Evolutionary conservation across 2,113 vertebrate genomes (phyloP).

Genomic region (Leptodactylus fuscus): DNA sequence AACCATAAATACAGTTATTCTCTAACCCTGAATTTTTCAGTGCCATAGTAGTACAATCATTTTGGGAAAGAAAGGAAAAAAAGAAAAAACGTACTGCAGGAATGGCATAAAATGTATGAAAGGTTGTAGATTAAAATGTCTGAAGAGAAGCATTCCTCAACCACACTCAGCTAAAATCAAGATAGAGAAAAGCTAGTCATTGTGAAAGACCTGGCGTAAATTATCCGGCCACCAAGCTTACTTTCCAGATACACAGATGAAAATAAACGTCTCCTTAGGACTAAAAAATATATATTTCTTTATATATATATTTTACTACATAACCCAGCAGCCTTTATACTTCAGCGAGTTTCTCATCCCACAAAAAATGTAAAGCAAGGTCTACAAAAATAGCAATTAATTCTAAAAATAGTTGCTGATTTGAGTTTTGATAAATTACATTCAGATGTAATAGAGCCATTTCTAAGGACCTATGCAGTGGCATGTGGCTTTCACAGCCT

Average conservation of each 20-base stretch:
- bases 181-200: slow-evolving; percentile 68
- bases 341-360: slow-evolving; percentile 71
- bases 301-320: slow-evolving; percentile 93
- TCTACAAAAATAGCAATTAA: slow-evolving; percentile 99
- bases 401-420: slow-evolving; percentile 93
- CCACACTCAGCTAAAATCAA: slow-evolving; percentile 68
- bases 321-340: slow-evolving; percentile 79
- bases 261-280: slow-evolving; percentile 93
- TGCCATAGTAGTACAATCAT: slow-evolving; percentile 72
- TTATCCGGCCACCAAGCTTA: slow-evolving; percentile 68
- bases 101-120: slow-evolving; percentile 62
- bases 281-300: slow-evolving; percentile 97
- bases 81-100: slow-evolving; percentile 62
- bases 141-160: slow-evolving; percentile 60
- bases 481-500: slow-evolving; percentile 10
- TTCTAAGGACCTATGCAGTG: slow-evolving; percentile 56
- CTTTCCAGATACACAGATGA: slow-evolving; percentile 81
- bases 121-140: slow-evolving; percentile 67
- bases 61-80: slow-evolving; percentile 43
- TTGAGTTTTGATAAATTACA: slow-evolving; percentile 83
- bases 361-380: slow-evolving; percentile 78
- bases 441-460: slow-evolving; percentile 78
- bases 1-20: slow-evolving; percentile 70
- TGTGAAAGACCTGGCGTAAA: slow-evolving; percentile 63
- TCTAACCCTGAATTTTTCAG: slow-evolving; percentile 65